Evolutionary conservation across 2,888 invertebrate species (phyloP).

Genomic region (Acanthosepion lycidas): DNA sequence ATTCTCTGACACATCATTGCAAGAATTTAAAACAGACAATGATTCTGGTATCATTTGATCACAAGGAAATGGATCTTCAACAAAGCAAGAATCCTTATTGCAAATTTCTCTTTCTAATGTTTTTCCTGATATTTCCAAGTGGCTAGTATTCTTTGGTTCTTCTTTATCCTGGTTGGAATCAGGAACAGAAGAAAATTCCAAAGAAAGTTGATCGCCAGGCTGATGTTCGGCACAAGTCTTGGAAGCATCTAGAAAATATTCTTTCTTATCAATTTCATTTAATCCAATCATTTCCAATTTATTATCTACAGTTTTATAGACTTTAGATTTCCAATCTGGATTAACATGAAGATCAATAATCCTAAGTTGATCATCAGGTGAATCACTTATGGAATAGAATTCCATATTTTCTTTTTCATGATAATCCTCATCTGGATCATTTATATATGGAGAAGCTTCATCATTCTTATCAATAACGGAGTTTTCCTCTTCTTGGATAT

Average conservation of each 20-base stretch:
- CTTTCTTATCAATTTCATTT: neutral
- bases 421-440: neutral
- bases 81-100: neutral
- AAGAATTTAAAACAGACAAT: neutral
- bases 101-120: neutral
- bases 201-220: neutral
- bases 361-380: neutral
- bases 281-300: neutral
- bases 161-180: neutral
- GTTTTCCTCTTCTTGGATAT: neutral
- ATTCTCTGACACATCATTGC: neutral
- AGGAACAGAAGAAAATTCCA: neutral
- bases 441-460: too few species aligned
- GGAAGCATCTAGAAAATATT: neutral
- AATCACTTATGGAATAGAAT: neutral
- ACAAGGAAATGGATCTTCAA: neutral
- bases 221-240: neutral
- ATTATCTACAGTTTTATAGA: neutral
- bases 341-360: neutral
- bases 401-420: neutral
- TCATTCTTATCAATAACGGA: too few species aligned
- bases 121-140: conserved; percentile 3
- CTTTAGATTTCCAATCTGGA: neutral
- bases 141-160: neutral
- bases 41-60: neutral